phyloP scores from a whole-genome alignment of 2,113 vertebrate species.

The Chaetorhynchus papuensis region DNA sequence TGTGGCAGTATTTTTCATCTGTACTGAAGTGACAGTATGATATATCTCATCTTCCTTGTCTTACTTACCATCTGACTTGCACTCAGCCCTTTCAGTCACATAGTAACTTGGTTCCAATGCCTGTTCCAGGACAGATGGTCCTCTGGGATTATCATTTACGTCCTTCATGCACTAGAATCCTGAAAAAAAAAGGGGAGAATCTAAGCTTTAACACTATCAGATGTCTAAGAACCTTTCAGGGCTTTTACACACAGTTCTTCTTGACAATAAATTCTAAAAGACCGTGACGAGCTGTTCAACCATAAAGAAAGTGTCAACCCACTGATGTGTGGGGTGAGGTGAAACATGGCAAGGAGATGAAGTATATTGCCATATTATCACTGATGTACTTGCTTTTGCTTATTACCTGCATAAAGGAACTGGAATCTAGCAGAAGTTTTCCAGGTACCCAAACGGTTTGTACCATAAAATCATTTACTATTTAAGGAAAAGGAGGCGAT shows the following conservation, averaged over 20 bases:
- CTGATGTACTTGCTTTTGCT: neutral
- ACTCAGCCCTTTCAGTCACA: conserved; percentile 37
- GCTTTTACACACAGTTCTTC: neutral
- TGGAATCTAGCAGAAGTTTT: neutral
- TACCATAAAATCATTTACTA: neutral
- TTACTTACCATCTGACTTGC: conserved; percentile 33
- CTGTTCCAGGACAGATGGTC: conserved; percentile 12
- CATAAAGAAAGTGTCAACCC: neutral
- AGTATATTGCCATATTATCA: neutral
- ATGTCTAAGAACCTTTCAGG: neutral
- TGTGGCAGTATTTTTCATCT: neutral
- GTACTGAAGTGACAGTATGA: neutral
- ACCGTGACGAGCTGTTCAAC: neutral
- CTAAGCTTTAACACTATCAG: neutral
- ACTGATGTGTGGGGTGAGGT: neutral
- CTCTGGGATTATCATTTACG: neutral
- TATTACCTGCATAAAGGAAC: neutral
- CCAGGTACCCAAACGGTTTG: neutral
- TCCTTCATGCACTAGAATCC: conserved; percentile 13
- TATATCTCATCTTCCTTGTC: neutral
- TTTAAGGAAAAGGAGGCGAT: neutral
- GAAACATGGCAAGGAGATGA: neutral
- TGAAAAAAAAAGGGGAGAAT: neutral
- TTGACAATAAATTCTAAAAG: neutral
- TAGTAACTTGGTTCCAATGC: neutral